Conservation (phyloP, 2,888 invertebrate species). For the Blera fallax region DNA sequence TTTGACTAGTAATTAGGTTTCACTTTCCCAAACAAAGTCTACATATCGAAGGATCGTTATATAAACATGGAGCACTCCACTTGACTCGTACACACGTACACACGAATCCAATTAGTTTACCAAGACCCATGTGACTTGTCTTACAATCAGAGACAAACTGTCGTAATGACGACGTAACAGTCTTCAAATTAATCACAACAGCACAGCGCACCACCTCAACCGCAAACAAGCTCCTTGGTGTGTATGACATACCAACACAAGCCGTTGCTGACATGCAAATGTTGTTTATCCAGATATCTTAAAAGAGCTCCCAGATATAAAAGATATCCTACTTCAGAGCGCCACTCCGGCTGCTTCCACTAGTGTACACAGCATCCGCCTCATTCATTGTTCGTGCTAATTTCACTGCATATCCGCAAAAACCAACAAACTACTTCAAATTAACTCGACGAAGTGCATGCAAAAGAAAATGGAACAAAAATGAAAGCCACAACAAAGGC, state of each 20-base stretch:
- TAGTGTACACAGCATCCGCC: background rate
- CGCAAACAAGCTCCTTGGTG: constrained; percentile 1
- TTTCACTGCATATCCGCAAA: constrained; percentile 23
- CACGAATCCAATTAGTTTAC: constrained; percentile 9
- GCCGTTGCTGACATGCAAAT: constrained; percentile 6
- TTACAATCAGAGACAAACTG: background rate
- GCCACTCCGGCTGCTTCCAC: background rate
- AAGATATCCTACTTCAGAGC: background rate
- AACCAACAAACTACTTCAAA: constrained; percentile 35
- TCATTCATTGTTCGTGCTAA: constrained; percentile 36
- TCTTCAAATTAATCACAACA: constrained; percentile 23
- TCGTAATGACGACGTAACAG: constrained; percentile 21
- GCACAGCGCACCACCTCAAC: background rate
- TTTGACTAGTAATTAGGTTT: too few relatives aligned
- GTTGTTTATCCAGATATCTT: constrained; percentile 18
- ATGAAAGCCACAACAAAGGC: constrained; percentile 30
- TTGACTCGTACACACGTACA: background rate
- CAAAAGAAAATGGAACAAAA: background rate
- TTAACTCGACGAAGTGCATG: constrained; percentile 6
- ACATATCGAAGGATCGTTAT: too few relatives aligned
- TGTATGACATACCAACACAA: background rate
- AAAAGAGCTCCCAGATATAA: constrained; percentile 11
- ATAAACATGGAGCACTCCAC: too few relatives aligned
- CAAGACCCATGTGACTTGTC: background rate
- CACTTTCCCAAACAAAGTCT: too few relatives aligned